Base-by-base conservation (phyloP, 2,113 vertebrate species). In the Platycercus adscitus region DNA sequence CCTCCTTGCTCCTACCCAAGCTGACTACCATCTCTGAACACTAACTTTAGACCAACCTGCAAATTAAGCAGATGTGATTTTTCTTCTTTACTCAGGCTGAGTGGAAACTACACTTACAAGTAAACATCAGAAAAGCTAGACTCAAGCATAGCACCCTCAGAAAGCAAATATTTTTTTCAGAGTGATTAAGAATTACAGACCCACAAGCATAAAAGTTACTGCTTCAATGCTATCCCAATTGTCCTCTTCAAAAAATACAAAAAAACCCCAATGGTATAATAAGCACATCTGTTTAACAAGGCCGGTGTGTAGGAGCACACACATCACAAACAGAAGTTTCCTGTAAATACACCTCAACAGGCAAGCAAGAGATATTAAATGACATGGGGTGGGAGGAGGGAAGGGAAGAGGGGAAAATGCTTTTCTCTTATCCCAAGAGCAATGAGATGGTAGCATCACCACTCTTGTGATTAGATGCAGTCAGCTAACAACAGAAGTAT, bases 231-330 rank as follows among this genome's bases (percentile, higher is more conserved):
- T 12, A n/a, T n/a, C 71, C 23, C 29, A 65, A 1, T 3, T 6
- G 0, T 24, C 52, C 35, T 19, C 23, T 50, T 28, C 39, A 50
- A 16, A 13, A 21, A 31, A 29, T 2, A 39, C 43, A 56, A n/a
- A 43, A 37, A 31, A 3, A 0, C 39, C 46, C 39, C 39, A 61
- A 2, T 6, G 0, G 15, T 1, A 10, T 1, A 11, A 60, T 20
- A 9, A 49, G 33, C 33, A 24, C 56, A 58, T 58, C 33, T 35
- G 33, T 58, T 35, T 58, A 58, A 8, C 23, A 8, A 15, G 66
- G 56, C 76, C n/a, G 26, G 29, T 11, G 33, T 11, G n/a, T 14
- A 24, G 3, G 3, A 4, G 37, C 37, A 9, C 60, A n/a, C 44
- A 5, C 28, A 8, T 4, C 72, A 23, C 25, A 28, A 60, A 31